Evolutionary conservation across 2,113 vertebrate genomes (phyloP), one percentile per base, ranked within the genome.

Genomic region (Pygoscelis antarcticus): DNA sequence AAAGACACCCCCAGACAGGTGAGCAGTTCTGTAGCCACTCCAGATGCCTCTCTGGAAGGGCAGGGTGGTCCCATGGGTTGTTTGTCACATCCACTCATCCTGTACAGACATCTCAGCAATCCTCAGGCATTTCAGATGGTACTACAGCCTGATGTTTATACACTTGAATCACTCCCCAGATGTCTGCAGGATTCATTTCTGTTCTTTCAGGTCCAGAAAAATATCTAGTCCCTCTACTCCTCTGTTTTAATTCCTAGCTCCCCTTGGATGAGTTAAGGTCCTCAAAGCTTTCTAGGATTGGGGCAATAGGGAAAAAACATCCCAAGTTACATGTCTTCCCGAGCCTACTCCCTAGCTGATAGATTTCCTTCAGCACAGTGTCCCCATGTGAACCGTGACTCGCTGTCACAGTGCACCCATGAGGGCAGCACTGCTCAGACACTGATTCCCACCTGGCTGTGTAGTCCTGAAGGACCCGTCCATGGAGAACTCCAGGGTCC

Each of bases 361-460:
- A 47, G 29, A 11, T 87, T 84, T 57, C 27, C 22, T 42, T 83
- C 55, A 78, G 30, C 46, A 40, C 12, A 36, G 13, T 17, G 16
- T 78, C 26, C 47, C 22, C 2, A 4, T 54, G 80, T 70, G 74
- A 87, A 49, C 27, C 0, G 1, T 66, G 60, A 46, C 55, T 61
- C 0, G 0, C 23, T 88, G 62, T n/a, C 19, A 83, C n/a, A 42
- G 42, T 44, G 58, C 20, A 29, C 47, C 18, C 5, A 1, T 0
- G 2, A 72, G 25, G 23, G 11, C 38, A 47, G 8, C 42, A 32
- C 26, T 38, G 20, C 69, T 70, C 60, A 58, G 66, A 26, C 42
- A 64, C 6, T 16, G 21, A 30, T 77, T 83, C 54, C 44, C 21
- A 54, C 44, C 20, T 74, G 58, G 11, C 38, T 65, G 7, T 55